Percentiles rank a stretch among this genome's conserved stretches.
Conservation (phyloP, 2,113 vertebrate genomes). For the Aramus guarauna region DNA sequence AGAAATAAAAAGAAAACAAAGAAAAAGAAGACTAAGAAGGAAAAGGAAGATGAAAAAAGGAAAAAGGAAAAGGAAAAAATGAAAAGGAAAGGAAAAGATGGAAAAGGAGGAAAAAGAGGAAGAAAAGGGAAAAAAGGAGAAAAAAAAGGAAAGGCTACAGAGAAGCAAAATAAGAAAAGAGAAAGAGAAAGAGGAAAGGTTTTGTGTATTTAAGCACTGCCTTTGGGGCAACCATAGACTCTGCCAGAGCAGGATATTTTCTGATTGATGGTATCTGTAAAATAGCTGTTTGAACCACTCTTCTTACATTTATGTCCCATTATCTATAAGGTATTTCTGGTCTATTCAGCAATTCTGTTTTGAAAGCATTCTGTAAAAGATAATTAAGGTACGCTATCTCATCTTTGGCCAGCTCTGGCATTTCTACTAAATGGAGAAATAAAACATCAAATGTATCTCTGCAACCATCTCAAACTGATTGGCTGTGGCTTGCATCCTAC, state of each 20-base stretch:
- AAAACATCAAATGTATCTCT: neutral
- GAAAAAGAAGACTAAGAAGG: neutral
- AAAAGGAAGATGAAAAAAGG: too few species aligned
- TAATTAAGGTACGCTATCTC: conserved; percentile 13
- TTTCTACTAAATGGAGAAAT: neutral
- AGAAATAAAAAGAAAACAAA: neutral
- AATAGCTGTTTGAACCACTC: neutral
- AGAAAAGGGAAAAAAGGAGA: too few species aligned
- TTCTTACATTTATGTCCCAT: neutral
- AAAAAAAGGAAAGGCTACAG: too few species aligned
- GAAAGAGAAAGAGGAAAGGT: rapidly evolving
- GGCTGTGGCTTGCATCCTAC: neutral
- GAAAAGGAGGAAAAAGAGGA: neutral
- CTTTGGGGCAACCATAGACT: neutral
- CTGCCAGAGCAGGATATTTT: neutral
- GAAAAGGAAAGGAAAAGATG: too few species aligned
- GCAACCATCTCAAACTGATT: neutral
- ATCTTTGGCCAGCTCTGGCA: neutral
- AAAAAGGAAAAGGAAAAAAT: too few species aligned
- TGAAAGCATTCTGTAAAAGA: conserved; percentile 11
- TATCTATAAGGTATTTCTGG: conserved; percentile 4
- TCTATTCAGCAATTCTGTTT: conserved; percentile 20
- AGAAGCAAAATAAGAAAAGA: rapidly evolving
- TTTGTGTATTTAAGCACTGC: neutral
- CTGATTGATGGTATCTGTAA: conserved; percentile 24